phyloP scores from a whole-genome alignment of 2,888 invertebrate genomes.

The Abrostola triplasia region DNA sequence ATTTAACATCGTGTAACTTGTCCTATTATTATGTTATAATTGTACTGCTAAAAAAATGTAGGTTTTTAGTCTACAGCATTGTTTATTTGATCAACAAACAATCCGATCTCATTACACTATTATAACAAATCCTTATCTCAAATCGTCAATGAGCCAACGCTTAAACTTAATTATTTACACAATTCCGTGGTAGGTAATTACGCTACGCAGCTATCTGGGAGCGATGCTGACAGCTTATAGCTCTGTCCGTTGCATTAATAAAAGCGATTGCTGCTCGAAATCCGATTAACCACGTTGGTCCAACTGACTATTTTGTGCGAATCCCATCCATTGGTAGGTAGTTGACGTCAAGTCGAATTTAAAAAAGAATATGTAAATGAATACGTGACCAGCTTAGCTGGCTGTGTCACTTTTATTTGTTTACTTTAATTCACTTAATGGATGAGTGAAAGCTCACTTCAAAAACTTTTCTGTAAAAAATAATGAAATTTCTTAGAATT shows the following conservation, averaged over 20 bases:
- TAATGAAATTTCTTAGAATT: too few species aligned
- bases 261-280: constrained; percentile 66
- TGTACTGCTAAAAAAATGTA: too few species aligned
- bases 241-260: constrained; percentile 65
- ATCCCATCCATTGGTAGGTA: constrained; percentile 61
- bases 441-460: neutral
- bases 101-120: neutral
- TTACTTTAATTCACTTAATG: constrained; percentile 8
- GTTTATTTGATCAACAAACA: neutral
- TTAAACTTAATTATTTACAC: constrained; percentile 43
- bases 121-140: constrained; percentile 6
- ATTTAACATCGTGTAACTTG: neutral
- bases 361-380: constrained; percentile 27
- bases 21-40: neutral
- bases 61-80: too few species aligned
- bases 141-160: constrained; percentile 10
- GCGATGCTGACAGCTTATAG: constrained; percentile 55
- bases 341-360: constrained; percentile 51
- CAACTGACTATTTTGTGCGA: constrained; percentile 63
- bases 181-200: constrained; percentile 39
- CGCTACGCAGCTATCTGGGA: constrained; percentile 41
- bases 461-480: neutral
- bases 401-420: constrained; percentile 11
- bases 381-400: constrained; percentile 2
- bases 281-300: constrained; percentile 67